Conservation (phyloP, 2,797 vertebrate species). For the Acanthopagrus latus region DNA sequence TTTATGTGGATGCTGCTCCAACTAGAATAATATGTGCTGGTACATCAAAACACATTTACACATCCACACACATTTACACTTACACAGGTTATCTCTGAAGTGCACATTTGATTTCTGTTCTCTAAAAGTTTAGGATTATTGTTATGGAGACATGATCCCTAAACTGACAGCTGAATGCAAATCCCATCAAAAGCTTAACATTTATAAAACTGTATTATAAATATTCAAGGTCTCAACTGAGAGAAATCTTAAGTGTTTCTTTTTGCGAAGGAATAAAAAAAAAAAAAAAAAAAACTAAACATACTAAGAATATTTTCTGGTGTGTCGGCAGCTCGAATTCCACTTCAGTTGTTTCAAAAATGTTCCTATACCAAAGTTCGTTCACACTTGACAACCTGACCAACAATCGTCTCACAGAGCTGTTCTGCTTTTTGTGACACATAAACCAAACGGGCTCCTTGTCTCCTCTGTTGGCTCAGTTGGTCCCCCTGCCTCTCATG, state of each 20-base stretch:
- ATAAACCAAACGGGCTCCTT: not conserved
- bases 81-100: not conserved
- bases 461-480: not conserved
- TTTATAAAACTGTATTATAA: not conserved
- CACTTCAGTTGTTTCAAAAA: not conserved
- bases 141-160: not conserved
- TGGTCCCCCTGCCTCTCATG: not conserved
- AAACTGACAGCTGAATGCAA: not conserved
- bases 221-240: slow-evolving; percentile 8
- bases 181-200: not conserved
- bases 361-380: not conserved
- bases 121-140: not conserved
- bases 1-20: not conserved
- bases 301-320: not conserved
- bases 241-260: not conserved
- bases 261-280: not conserved
- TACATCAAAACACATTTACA: not conserved
- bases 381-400: slow-evolving; percentile 4
- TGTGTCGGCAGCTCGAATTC: not conserved
- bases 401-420: not conserved
- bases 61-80: not conserved
- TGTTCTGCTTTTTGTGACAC: slow-evolving; percentile 4
- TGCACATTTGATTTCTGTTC: not conserved
- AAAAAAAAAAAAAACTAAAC: not conserved
- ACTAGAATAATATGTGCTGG: too few relatives aligned